Conservation (phyloP, 2,113 vertebrate genomes). For the Coturnix japonica region DNA sequence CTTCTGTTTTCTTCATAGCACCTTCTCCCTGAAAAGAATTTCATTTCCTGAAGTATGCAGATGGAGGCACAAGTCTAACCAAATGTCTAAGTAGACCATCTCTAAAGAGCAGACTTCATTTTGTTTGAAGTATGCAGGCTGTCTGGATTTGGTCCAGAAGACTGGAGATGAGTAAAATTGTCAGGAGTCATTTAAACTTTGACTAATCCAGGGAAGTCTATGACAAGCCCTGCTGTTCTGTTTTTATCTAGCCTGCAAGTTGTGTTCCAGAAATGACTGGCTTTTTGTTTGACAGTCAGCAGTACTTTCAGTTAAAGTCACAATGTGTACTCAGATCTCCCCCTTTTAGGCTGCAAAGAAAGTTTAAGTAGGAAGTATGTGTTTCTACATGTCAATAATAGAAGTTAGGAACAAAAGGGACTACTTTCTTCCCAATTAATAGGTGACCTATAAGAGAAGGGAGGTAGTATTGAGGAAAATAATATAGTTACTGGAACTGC, state of each 20-base stretch:
- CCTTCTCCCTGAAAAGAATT: not conserved
- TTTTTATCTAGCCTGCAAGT: not conserved
- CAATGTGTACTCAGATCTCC: not conserved
- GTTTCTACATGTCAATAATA: not conserved
- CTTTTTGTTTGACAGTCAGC: not conserved
- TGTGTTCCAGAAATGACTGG: not conserved
- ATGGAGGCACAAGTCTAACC: not conserved
- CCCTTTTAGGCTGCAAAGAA: not conserved
- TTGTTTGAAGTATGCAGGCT: not conserved
- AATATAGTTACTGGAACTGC: constrained; percentile 15
- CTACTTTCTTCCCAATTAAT: not conserved
- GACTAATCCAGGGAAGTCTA: not conserved
- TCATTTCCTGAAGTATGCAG: not conserved
- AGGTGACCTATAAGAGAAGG: not conserved
- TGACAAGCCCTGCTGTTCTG: not conserved
- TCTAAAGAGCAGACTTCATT: fast-evolving
- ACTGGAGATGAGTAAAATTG: not conserved
- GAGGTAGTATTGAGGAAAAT: not conserved
- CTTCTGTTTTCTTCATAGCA: not conserved
- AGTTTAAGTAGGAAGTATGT: not conserved
- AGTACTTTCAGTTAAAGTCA: not conserved
- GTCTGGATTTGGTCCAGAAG: not conserved
- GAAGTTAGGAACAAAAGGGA: not conserved
- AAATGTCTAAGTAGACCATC: not conserved
- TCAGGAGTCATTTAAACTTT: not conserved